phyloP scores from a whole-genome alignment of 2,888 invertebrate genomes.

The Rhyacophila evoluta region DNA sequence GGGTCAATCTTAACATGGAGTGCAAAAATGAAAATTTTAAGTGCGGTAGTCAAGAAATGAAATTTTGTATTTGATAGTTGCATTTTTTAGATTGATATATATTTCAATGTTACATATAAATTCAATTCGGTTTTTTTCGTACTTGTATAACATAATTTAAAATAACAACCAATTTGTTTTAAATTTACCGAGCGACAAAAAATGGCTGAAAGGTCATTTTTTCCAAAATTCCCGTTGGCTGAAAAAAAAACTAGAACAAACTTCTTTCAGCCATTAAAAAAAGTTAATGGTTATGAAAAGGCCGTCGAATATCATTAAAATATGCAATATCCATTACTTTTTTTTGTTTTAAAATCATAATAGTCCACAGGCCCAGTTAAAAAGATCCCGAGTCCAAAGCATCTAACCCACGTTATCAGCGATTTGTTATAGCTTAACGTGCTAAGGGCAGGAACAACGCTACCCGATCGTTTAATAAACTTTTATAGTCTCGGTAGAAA shows the following conservation, averaged over 20 bases:
- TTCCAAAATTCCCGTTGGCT: background rate
- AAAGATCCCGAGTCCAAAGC: background rate
- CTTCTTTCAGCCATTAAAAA: background rate
- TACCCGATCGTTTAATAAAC: slow-evolving; percentile 47
- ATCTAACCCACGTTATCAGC: slow-evolving; percentile 37
- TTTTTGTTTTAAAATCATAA: slow-evolving; percentile 34
- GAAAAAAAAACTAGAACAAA: background rate
- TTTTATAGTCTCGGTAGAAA: slow-evolving; percentile 41
- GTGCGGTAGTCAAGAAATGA: too few species aligned
- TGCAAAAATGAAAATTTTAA: too few species aligned
- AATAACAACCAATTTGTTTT: background rate
- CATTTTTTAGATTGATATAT: too few species aligned
- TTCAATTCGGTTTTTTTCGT: too few species aligned
- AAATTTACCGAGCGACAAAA: background rate
- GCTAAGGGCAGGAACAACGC: slow-evolving; percentile 28
- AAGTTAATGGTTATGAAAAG: slow-evolving; percentile 4
- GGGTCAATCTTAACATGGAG: too few species aligned
- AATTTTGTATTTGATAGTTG: too few species aligned
- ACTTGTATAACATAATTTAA: background rate
- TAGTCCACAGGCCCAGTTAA: slow-evolving; percentile 31
- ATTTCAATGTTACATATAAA: too few species aligned
- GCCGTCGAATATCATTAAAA: slow-evolving; percentile 9
- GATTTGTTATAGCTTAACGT: slow-evolving; percentile 36
- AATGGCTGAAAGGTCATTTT: background rate
- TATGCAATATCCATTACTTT: slow-evolving; percentile 1